Conservation (phyloP, 2,797 vertebrate species). For the Adrianichthys oophorus region DNA sequence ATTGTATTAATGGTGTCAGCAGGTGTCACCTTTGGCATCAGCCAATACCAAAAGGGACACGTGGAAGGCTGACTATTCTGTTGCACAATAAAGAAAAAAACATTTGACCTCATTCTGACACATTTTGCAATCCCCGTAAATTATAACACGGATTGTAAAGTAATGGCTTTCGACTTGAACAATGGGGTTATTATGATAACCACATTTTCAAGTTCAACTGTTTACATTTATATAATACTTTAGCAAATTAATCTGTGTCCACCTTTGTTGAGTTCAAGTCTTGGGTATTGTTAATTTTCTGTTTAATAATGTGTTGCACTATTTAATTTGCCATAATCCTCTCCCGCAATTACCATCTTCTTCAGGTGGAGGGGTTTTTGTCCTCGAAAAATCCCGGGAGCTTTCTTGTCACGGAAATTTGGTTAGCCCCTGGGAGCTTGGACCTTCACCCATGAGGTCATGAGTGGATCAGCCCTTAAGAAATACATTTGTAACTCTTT, state of each 20-base stretch:
- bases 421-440: no score
- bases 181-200: background rate
- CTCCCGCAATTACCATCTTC: no score
- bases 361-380: no score
- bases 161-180: slow-evolving; percentile 11
- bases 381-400: no score
- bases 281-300: no score
- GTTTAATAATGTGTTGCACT: no score
- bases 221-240: slow-evolving; percentile 7
- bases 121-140: background rate
- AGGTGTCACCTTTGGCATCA: slow-evolving; percentile 44
- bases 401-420: no score
- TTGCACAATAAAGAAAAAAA: background rate
- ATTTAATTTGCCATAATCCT: no score
- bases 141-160: background rate
- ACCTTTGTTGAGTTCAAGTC: background rate
- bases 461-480: no score
- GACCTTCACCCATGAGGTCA: no score
- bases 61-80: slow-evolving; percentile 17
- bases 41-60: slow-evolving; percentile 34
- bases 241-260: background rate
- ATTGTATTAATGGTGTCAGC: slow-evolving; percentile 43
- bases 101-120: slow-evolving; percentile 1
- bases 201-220: background rate
- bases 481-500: no score